A percentile compares a stretch with the other conserved stretches of the same genome.
These are phyloP conservation scores for Scatophagus argus DNA, from an alignment of 2,113 vertebrate genomes.

Conservation along the genomic window DNA sequence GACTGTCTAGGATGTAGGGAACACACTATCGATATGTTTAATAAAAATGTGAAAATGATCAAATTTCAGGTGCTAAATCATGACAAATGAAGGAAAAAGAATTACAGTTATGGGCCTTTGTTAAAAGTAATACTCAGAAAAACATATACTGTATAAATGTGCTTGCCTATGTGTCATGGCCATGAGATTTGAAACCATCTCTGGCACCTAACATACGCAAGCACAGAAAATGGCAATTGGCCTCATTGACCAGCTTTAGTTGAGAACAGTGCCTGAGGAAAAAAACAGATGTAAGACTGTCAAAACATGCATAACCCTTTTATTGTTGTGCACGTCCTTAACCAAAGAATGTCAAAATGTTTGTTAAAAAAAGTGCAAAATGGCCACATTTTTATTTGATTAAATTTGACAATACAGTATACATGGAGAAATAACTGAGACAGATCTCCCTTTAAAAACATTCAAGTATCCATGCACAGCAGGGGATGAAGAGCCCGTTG, in stretches of 20 bases:
- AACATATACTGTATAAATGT: not conserved
- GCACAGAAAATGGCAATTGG: conserved; percentile 21
- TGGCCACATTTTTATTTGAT: not conserved
- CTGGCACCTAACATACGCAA: conserved; percentile 1
- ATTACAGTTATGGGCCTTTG: not conserved
- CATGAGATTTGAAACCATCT: not conserved
- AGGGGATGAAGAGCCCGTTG: not conserved
- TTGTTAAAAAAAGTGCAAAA: not conserved
- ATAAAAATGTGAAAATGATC: not conserved
- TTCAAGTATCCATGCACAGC: not conserved
- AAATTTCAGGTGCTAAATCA: not conserved
- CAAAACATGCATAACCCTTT: conserved; percentile 1
- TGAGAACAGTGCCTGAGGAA: conserved; percentile 13
- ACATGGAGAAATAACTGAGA: not conserved
- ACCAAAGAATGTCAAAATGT: not conserved
- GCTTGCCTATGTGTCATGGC: conserved; percentile 15
- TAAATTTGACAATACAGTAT: not conserved
- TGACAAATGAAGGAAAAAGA: not conserved
- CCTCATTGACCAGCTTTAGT: conserved; percentile 26
- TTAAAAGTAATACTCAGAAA: not conserved
- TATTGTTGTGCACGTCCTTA: not conserved
- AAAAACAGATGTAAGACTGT: not conserved
- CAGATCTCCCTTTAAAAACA: not conserved
- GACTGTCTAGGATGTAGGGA: not conserved
- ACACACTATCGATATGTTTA: not conserved